phyloP scores from a whole-genome alignment of 2,797 vertebrate genomes.

The Parambassis ranga region DNA sequence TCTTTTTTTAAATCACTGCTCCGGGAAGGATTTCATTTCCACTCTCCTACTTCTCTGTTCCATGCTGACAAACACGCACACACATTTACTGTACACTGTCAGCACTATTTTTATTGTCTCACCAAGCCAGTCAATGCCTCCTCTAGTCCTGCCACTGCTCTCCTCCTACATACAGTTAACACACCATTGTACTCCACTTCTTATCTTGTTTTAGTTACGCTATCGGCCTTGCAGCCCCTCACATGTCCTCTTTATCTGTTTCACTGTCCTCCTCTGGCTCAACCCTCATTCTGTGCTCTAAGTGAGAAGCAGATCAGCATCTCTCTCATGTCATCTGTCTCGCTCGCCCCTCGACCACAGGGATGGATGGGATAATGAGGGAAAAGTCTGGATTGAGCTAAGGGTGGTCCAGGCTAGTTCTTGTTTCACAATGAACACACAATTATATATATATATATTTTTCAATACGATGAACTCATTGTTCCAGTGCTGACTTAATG shows the following conservation, averaged over 20 bases:
- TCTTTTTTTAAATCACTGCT: conserved; percentile 33
- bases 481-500: background rate
- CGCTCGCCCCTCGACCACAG: conserved; percentile 17
- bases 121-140: conserved; percentile 55
- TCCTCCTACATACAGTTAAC: conserved; percentile 44
- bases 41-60: conserved; percentile 24
- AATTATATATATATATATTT: background rate
- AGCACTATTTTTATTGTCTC: conserved; percentile 74
- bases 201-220: conserved; percentile 29
- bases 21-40: conserved; percentile 42
- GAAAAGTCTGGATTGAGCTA: conserved; percentile 24
- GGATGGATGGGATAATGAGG: conserved; percentile 40
- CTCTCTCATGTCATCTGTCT: conserved; percentile 23
- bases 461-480: too few relatives aligned
- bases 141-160: conserved; percentile 26
- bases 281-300: conserved; percentile 26
- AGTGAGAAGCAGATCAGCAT: conserved; percentile 33
- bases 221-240: too few relatives aligned
- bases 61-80: conserved; percentile 58
- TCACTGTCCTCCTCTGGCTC: conserved; percentile 41
- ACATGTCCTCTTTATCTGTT: conserved; percentile 41
- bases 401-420: conserved; percentile 4
- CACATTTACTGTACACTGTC: conserved; percentile 48
- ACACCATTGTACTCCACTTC: conserved; percentile 36
- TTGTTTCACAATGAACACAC: background rate